These are phyloP conservation scores for Antheraea assamensis DNA, from an alignment of 2,888 invertebrate species.

Conservation along the genomic window DNA sequence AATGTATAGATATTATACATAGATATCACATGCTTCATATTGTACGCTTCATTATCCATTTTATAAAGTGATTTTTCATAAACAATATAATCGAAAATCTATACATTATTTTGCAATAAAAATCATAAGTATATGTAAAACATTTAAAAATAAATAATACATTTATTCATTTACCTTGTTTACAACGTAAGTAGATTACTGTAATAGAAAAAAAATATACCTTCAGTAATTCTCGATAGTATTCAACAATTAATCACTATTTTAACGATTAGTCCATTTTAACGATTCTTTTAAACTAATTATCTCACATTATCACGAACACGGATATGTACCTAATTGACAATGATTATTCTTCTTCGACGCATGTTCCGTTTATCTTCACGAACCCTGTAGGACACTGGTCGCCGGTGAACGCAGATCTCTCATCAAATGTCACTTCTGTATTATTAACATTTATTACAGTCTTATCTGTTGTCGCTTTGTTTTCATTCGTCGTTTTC, in stretches of 20 bases:
- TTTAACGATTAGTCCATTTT: neutral
- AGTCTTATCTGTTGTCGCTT: constrained; percentile 27
- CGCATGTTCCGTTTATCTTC: constrained; percentile 56
- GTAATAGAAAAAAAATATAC: neutral
- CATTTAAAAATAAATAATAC: neutral
- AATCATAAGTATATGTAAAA: neutral
- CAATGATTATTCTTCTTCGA: constrained; percentile 38
- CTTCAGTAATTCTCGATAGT: neutral
- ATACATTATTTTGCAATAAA: neutral
- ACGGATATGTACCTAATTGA: neutral
- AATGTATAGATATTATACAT: too few species aligned
- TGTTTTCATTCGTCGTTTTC: neutral
- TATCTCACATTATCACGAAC: neutral
- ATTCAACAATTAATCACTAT: neutral
- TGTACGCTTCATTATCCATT: too few species aligned
- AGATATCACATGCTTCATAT: too few species aligned
- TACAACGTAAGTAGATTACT: neutral
- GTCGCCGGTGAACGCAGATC: constrained; percentile 57
- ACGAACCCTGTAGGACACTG: constrained; percentile 53
- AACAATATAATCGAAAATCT: neutral
- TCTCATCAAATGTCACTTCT: constrained; percentile 45
- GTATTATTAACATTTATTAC: constrained; percentile 25
- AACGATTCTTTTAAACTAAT: neutral
- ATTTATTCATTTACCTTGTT: neutral
- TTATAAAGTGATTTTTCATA: too few species aligned